phyloP scores from a whole-genome alignment of 2,888 invertebrate genomes.

The Teleiodes luculella region DNA sequence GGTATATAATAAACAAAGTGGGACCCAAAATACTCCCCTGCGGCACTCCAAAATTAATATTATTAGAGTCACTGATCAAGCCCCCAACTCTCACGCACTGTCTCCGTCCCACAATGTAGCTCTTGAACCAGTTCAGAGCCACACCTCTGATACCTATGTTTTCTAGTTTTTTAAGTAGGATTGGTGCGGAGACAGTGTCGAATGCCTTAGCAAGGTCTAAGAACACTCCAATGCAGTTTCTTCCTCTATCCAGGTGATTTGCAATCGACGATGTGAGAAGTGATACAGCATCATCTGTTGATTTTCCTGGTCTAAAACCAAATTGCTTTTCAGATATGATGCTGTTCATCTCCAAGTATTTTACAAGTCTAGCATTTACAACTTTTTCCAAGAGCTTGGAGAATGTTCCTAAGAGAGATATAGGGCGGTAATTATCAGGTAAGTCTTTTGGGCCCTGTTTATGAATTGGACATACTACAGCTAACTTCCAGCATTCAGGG shows the following conservation, averaged over 20 bases:
- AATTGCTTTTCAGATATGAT: not conserved
- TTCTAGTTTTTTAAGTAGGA: not conserved
- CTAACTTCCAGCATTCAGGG: not conserved
- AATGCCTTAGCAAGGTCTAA: not conserved
- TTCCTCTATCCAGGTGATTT: not conserved
- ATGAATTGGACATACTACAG: not conserved
- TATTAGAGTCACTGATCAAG: not conserved
- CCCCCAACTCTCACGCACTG: not conserved
- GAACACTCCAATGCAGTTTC: not conserved
- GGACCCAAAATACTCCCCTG: not conserved
- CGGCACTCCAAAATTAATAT: not conserved
- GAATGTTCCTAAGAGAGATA: not conserved
- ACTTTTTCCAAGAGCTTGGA: not conserved
- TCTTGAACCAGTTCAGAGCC: not conserved
- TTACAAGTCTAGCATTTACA: not conserved
- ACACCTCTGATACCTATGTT: not conserved
- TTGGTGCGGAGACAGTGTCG: not conserved
- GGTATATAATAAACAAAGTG: not conserved
- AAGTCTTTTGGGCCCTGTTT: not conserved
- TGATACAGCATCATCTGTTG: not conserved
- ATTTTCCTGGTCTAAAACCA: not conserved
- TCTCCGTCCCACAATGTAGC: not conserved
- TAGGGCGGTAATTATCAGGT: not conserved
- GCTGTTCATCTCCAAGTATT: not conserved
- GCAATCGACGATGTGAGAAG: not conserved